phyloP scores from a whole-genome alignment of 2,797 vertebrate species.

The Labeo calbasu region DNA sequence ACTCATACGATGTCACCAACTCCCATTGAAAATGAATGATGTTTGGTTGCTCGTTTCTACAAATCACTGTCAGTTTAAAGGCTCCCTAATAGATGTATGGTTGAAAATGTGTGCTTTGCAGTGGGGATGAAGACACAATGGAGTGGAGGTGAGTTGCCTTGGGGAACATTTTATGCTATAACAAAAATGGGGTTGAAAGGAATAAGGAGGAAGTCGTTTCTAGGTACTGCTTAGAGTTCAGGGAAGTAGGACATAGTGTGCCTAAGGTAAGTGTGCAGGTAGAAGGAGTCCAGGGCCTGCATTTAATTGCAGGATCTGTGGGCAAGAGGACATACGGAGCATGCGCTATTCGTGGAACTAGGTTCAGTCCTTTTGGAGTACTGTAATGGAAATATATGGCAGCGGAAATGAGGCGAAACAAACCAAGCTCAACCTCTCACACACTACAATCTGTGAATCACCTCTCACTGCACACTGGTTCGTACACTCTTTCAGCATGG shows the following conservation, averaged over 20 bases:
- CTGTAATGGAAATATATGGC: slow-evolving; percentile 22
- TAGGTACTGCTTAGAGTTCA: slow-evolving; percentile 19
- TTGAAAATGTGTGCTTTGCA: slow-evolving; percentile 12
- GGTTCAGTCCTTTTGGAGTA: background rate
- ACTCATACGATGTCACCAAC: background rate
- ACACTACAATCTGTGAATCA: background rate
- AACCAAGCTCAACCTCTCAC: background rate
- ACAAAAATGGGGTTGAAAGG: slow-evolving; percentile 13
- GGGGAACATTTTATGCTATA: slow-evolving; percentile 1
- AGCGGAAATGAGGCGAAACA: background rate
- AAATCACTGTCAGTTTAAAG: background rate
- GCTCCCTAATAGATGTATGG: background rate
- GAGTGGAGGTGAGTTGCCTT: background rate
- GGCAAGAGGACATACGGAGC: background rate
- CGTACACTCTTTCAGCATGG: background rate
- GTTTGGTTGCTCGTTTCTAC: background rate
- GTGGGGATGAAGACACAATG: background rate
- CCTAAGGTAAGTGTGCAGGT: slow-evolving; percentile 18
- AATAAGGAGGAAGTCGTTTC: background rate
- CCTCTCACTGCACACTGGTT: background rate
- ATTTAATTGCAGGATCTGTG: background rate
- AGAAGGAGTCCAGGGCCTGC: background rate
- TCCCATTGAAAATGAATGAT: background rate
- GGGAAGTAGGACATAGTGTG: slow-evolving; percentile 10
- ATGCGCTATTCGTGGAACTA: background rate